These are phyloP conservation scores for Ophion ellenae DNA, from an alignment of 2,888 invertebrate genomes.

Conservation along the genomic window DNA sequence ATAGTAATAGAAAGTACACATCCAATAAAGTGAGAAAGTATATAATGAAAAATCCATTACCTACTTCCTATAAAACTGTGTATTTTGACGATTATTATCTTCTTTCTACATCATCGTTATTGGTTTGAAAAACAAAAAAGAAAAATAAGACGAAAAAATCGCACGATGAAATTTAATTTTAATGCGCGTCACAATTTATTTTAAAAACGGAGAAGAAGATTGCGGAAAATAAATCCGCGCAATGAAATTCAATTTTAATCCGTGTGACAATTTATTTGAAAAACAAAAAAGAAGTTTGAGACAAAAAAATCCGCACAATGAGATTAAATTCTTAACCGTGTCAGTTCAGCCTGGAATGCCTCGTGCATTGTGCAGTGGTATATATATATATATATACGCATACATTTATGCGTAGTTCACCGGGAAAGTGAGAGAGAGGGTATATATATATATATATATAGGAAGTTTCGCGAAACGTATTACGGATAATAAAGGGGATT, in stretches of 20 bases:
- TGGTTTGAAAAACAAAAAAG: too few relatives aligned
- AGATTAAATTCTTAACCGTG: background rate
- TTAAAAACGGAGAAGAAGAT: background rate
- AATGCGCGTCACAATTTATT: background rate
- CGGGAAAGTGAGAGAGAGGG: background rate
- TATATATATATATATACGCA: constrained; percentile 5
- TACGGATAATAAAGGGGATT: constrained; percentile 79
- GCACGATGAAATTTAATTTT: too few relatives aligned
- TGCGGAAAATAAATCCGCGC: background rate
- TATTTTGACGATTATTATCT: too few relatives aligned
- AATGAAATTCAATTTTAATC: too few relatives aligned
- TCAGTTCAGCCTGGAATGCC: constrained; percentile 2
- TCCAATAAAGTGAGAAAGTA: too few relatives aligned
- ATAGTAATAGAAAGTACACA: too few relatives aligned
- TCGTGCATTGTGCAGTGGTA: background rate
- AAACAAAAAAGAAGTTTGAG: background rate
- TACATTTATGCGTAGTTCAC: background rate
- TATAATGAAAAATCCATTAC: too few relatives aligned
- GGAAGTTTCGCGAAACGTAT: constrained; percentile 70
- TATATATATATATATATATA: constrained; percentile 14
- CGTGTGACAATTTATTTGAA: background rate
- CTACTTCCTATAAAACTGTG: too few relatives aligned
- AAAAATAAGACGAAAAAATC: too few relatives aligned
- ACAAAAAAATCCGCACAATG: too few relatives aligned
- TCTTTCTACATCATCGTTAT: too few relatives aligned